Evolutionary conservation across 2,888 invertebrate genomes (phyloP), one percentile per base, ranked within the genome.

Genomic region (Digitonthophagus gazella): DNA sequence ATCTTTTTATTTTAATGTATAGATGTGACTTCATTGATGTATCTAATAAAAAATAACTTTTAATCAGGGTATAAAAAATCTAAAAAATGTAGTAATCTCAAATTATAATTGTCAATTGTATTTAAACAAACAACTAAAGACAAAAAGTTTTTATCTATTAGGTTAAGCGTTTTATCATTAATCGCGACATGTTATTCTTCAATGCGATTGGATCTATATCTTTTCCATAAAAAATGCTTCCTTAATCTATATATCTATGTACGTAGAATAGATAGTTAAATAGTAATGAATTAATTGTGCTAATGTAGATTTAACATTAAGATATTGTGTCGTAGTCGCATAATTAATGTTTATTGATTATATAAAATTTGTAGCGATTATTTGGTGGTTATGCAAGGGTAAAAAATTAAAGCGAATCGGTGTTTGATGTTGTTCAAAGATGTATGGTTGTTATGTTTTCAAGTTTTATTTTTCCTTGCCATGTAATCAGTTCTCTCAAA

Each of bases 1-100:
- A 15, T 57, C 16, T 57, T 44, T 57, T 57, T 57, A 57, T 57
- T 57, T 57, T 4, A 57, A 57, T 16, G 14, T 57, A 11, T 57
- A 57, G 4, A 57, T 57, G 14, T 54, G 54, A 54, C 14, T 14
- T 54, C 14, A 1, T 54, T 11, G 54, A 54, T 54, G 14, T 57
- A 11, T 15, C 57, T 57, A n/a, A n/a, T 44, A 44, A 44, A 44
- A 44, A 44, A 6, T 44, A 44, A 44, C 28, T 44, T 44, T 44
- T 44, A 44, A 44, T 44, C 28, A 44, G 28, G 28, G 28, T 44
- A 44, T 44, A 11, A 44, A 44, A 8, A 44, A 3, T 8, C 28
- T 44, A 6, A 22, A 4, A 44, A 11, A 3, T 8, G 28, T 44
- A 44, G 28, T 3, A 11, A 2, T 44, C 11, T 44, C 11, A 11